These are phyloP conservation scores for Vultur gryphus DNA, from an alignment of 2,797 vertebrate genomes.

Conservation along the genomic window DNA sequence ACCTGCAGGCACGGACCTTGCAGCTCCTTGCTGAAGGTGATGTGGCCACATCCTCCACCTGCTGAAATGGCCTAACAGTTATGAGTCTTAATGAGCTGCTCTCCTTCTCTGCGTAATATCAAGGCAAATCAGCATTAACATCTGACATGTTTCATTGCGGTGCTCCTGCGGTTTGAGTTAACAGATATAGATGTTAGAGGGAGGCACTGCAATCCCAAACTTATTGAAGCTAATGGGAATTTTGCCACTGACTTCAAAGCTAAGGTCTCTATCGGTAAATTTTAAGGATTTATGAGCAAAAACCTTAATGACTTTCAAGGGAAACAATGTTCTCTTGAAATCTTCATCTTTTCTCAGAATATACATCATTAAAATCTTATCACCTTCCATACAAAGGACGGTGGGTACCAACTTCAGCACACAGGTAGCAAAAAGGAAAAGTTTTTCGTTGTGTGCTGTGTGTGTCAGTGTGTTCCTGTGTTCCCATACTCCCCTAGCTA, in stretches of 20 bases:
- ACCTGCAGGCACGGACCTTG: not conserved
- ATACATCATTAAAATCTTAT: not conserved
- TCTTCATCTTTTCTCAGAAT: not conserved
- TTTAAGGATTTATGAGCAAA: not conserved
- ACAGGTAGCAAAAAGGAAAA: conserved; percentile 19
- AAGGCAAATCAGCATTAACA: not conserved
- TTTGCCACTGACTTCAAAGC: not conserved
- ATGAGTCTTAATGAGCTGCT: not conserved
- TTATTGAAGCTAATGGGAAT: not conserved
- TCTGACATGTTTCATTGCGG: not conserved
- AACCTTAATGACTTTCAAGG: not conserved
- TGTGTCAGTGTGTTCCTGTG: not conserved
- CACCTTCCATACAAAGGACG: not conserved
- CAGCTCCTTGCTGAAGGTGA: not conserved
- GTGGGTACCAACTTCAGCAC: not conserved
- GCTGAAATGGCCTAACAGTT: not conserved
- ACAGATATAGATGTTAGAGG: not conserved
- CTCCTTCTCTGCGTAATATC: not conserved
- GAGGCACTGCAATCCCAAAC: not conserved
- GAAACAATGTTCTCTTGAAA: not conserved
- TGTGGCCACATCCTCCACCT: not conserved
- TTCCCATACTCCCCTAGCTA: conserved; percentile 38
- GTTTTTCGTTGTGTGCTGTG: not conserved
- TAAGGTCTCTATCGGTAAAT: not conserved
- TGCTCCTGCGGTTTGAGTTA: not conserved